phyloP scores from a whole-genome alignment of 2,113 vertebrate genomes.

The Platycercus adscitus region DNA sequence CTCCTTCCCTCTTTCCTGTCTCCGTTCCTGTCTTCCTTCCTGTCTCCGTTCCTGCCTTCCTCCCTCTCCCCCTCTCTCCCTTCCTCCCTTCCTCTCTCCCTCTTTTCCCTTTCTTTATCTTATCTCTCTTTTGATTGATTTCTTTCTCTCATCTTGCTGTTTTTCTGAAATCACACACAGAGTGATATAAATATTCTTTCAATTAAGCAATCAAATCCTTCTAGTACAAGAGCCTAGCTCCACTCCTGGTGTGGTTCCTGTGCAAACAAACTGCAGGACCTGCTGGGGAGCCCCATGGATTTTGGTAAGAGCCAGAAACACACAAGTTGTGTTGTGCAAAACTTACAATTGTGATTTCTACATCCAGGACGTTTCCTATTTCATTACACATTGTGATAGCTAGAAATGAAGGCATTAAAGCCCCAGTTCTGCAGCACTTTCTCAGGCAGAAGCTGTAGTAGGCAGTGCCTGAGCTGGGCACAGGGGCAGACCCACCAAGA shows the following conservation, averaged over 20 bases:
- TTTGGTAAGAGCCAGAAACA: not conserved
- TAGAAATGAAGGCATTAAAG: not conserved
- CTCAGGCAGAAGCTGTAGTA: not conserved
- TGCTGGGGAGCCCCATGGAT: not conserved
- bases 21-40: too few relatives aligned
- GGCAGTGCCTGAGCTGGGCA: not conserved
- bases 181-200: not conserved
- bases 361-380: not conserved
- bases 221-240: not conserved
- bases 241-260: not conserved
- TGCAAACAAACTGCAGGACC: not conserved
- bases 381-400: not conserved
- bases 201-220: not conserved
- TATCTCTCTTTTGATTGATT: not conserved
- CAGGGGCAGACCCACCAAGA: not conserved
- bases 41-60: too few relatives aligned
- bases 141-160: not conserved
- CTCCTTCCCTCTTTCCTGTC: too few relatives aligned
- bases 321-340: not conserved
- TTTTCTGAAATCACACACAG: not conserved
- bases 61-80: not conserved
- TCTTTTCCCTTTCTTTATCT: too few relatives aligned
- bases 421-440: not conserved
- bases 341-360: not conserved
- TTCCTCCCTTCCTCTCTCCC: too few relatives aligned